These are phyloP conservation scores for Drosophila kokeensis DNA, from an alignment of 2,888 invertebrate genomes.

Conservation along the genomic window DNA sequence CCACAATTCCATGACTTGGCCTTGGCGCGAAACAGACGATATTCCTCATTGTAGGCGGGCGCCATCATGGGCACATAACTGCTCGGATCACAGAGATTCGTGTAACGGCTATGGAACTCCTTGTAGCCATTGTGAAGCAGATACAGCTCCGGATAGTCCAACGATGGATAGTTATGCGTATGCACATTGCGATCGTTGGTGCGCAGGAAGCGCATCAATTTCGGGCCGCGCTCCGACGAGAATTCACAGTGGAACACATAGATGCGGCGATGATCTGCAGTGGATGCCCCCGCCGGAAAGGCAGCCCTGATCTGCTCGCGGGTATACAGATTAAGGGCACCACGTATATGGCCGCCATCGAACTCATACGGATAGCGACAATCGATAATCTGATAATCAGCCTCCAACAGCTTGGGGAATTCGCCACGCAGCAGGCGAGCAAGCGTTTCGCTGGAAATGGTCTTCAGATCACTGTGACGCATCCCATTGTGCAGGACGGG, in stretches of 20 bases:
- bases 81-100: slow-evolving; percentile 89
- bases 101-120: slow-evolving; percentile 90
- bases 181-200: slow-evolving; percentile 93
- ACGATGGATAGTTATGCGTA: slow-evolving; percentile 91
- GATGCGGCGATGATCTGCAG: slow-evolving; percentile 87
- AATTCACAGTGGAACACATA: slow-evolving; percentile 99
- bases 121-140: slow-evolving; percentile 96
- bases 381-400: slow-evolving; percentile 92
- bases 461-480: slow-evolving; percentile 91
- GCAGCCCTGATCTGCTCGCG: slow-evolving; percentile 89
- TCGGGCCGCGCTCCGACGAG: slow-evolving; percentile 97
- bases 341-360: slow-evolving; percentile 94
- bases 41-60: slow-evolving; percentile 89
- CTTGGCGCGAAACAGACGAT: slow-evolving; percentile 90
- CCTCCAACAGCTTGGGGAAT: slow-evolving; percentile 87
- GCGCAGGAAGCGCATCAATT: slow-evolving; percentile 93
- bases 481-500: slow-evolving; percentile 88
- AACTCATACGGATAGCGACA: slow-evolving; percentile 98
- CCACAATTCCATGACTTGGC: slow-evolving; percentile 90
- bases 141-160: slow-evolving; percentile 97
- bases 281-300: slow-evolving; percentile 84
- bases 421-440: slow-evolving; percentile 90
- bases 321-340: slow-evolving; percentile 93
- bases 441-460: slow-evolving; percentile 91
- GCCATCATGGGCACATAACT: slow-evolving; percentile 94